Evolutionary conservation across 1,140 invertebrate genomes (phyloP).

Genomic region (Olivierus martensii): DNA sequence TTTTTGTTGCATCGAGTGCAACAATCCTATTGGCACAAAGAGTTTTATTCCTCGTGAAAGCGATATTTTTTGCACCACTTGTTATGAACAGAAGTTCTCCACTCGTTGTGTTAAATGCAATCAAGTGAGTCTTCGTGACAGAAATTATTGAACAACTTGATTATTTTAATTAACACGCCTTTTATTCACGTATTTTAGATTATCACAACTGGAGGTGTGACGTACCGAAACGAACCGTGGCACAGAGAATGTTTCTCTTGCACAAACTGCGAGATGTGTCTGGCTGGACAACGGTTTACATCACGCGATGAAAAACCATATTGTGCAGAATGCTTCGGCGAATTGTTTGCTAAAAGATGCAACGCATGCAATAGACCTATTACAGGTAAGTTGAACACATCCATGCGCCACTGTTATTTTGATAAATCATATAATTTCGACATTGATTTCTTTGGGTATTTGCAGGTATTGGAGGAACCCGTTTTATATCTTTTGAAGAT

Average conservation of each 20-base stretch:
- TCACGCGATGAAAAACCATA: slow-evolving; percentile 89
- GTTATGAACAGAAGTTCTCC: slow-evolving; percentile 98
- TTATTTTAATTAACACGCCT: no score
- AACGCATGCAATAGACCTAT: slow-evolving; percentile 95
- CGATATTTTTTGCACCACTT: slow-evolving; percentile 96
- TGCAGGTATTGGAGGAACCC: slow-evolving; percentile 89
- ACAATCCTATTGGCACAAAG: slow-evolving; percentile 95
- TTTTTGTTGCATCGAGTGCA: slow-evolving; percentile 96
- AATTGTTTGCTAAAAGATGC: slow-evolving; percentile 96
- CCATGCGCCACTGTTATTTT: no score
- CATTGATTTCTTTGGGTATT: no score
- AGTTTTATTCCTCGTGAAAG: slow-evolving; percentile 98
- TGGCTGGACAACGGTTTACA: slow-evolving; percentile 96
- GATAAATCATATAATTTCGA: no score
- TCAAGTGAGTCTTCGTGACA: slow-evolving; percentile 56
- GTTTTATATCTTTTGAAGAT: slow-evolving; percentile 99
- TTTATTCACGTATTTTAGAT: no score
- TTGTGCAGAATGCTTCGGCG: slow-evolving; percentile 97
- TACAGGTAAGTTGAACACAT: slow-evolving; percentile 63
- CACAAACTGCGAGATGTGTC: slow-evolving; percentile 84
- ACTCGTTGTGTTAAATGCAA: slow-evolving; percentile 96
- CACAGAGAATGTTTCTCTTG: slow-evolving; percentile 86
- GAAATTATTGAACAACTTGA: no score
- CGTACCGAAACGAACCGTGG: slow-evolving; percentile 99
- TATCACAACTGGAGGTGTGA: slow-evolving; percentile 95